These are phyloP conservation scores for Chinchilla lanigera DNA, from an alignment of 2,113 vertebrate genomes.

Conservation along the genomic window DNA sequence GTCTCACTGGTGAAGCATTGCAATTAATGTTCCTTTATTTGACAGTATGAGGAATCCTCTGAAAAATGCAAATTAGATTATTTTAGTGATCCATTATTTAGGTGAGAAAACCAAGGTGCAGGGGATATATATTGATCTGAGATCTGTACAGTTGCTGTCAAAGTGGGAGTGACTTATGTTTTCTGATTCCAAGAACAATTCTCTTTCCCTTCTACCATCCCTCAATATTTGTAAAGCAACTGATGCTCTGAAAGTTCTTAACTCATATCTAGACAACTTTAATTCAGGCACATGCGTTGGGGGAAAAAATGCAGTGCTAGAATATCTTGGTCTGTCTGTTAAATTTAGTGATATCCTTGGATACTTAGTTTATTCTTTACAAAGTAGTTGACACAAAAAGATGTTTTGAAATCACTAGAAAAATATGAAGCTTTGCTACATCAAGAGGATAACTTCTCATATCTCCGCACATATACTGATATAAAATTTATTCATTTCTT, in stretches of 20 bases:
- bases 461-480: not conserved
- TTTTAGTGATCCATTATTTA: not conserved
- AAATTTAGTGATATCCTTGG: not conserved
- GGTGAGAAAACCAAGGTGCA: not conserved
- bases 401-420: not conserved
- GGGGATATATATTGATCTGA: not conserved
- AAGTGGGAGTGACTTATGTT: not conserved
- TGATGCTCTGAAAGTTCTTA: not conserved
- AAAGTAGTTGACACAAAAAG: not conserved
- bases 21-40: not conserved
- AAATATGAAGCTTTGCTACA: not conserved
- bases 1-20: not conserved
- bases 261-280: not conserved
- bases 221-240: not conserved
- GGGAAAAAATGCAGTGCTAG: not conserved
- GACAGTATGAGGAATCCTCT: not conserved
- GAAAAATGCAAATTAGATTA: not conserved
- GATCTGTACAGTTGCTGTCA: not conserved
- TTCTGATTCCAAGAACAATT: not conserved
- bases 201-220: not conserved
- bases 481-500: not conserved
- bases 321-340: not conserved
- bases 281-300: not conserved
- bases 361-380: not conserved
- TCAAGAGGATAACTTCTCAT: not conserved